These are phyloP conservation scores for Habroteleia sp. DNA, from an alignment of 2,888 invertebrate species.

Conservation along the genomic window DNA sequence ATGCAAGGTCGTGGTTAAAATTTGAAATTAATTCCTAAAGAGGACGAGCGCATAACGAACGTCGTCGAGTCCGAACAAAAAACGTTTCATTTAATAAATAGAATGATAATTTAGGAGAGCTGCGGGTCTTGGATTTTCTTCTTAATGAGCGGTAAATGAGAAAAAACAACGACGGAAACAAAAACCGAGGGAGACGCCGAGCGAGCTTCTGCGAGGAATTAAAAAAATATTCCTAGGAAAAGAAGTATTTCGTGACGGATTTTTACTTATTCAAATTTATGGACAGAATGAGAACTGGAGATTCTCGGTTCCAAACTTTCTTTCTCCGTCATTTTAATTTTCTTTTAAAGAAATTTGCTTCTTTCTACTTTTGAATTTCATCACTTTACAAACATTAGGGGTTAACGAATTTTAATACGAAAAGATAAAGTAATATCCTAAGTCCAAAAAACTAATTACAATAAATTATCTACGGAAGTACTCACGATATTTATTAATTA, in stretches of 20 bases:
- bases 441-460: too few species aligned
- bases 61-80: not conserved
- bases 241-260: slow-evolving; percentile 4
- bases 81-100: slow-evolving; percentile 39
- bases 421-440: too few species aligned
- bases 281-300: slow-evolving; percentile 1
- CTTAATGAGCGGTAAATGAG: slow-evolving; percentile 35
- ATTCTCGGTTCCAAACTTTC: not conserved
- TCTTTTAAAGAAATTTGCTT: too few species aligned
- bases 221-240: slow-evolving; percentile 14
- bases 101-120: slow-evolving; percentile 32
- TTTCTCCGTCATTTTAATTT: slow-evolving; percentile 3
- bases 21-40: too few species aligned
- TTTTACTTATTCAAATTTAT: slow-evolving; percentile 27
- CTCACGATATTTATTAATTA: too few species aligned
- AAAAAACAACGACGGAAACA: slow-evolving; percentile 31
- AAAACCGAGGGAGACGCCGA: slow-evolving; percentile 11
- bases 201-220: slow-evolving; percentile 14
- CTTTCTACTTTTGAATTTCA: too few species aligned
- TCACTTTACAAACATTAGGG: too few species aligned
- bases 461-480: too few species aligned
- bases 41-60: too few species aligned
- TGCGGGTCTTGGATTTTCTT: slow-evolving; percentile 12
- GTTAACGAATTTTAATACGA: too few species aligned
- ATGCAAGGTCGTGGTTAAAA: too few species aligned